phyloP scores from a whole-genome alignment of 2,888 invertebrate species.

The Cyclophora albipunctata region DNA sequence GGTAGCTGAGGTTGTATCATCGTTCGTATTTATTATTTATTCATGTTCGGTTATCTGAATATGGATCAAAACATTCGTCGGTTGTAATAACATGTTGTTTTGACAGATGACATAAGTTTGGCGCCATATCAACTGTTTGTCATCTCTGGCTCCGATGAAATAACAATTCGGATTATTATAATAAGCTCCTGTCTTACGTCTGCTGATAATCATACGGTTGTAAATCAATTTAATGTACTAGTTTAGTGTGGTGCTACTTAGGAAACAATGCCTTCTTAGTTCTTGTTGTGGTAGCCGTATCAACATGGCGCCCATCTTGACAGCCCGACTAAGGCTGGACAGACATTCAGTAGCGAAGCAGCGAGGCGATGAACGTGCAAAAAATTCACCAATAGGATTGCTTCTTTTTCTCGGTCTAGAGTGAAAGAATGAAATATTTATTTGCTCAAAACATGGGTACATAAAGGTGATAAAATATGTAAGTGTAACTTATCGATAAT shows the following conservation, averaged over 20 bases:
- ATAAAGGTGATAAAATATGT: too few relatives aligned
- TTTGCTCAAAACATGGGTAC: too few relatives aligned
- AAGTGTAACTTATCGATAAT: too few relatives aligned
- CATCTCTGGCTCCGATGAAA: constrained; percentile 60
- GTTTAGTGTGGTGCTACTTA: constrained; percentile 26
- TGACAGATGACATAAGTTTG: constrained; percentile 75
- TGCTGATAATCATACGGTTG: constrained; percentile 46
- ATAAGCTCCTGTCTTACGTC: constrained; percentile 73
- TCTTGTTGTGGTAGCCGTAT: not conserved
- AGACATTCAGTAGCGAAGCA: too few relatives aligned
- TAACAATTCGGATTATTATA: constrained; percentile 66
- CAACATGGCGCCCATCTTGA: too few relatives aligned
- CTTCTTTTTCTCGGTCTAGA: too few relatives aligned
- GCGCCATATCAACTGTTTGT: constrained; percentile 57
- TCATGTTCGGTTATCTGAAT: constrained; percentile 21
- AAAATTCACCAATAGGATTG: too few relatives aligned
- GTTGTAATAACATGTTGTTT: constrained; percentile 70
- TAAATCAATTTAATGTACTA: constrained; percentile 50
- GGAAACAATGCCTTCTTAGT: constrained; percentile 12
- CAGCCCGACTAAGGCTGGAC: too few relatives aligned
- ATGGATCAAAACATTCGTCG: constrained; percentile 28
- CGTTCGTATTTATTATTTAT: constrained; percentile 54
- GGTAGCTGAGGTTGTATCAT: constrained; percentile 58
- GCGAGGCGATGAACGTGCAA: too few relatives aligned
- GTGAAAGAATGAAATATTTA: too few relatives aligned